Percentiles rank a stretch among this genome's conserved stretches.
These are phyloP conservation scores for Bruchidius siliquastri DNA, from an alignment of 2,888 invertebrate genomes.

Conservation along the genomic window DNA sequence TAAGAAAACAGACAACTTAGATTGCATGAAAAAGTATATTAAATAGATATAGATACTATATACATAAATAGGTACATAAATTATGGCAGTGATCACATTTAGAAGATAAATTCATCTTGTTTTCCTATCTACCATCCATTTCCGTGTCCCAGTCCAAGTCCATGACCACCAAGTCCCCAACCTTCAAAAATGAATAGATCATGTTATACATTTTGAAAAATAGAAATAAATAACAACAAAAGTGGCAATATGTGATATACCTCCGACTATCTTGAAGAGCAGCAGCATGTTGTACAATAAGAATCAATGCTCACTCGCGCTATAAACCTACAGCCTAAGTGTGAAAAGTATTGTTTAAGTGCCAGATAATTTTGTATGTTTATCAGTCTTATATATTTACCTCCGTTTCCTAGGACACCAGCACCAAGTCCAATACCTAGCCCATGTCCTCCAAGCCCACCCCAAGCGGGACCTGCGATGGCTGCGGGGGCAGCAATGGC, in stretches of 20 bases:
- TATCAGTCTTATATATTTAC: not conserved
- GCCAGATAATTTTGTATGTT: no score
- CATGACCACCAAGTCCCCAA: not conserved
- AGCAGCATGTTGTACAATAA: no score
- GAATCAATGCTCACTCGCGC: no score
- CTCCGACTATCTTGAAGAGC: no score
- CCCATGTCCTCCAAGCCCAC: not conserved
- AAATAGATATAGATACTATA: not conserved
- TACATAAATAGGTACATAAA: not conserved
- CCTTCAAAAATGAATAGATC: no score
- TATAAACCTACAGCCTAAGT: no score
- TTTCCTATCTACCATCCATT: not conserved
- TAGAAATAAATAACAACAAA: no score
- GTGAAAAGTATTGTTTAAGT: no score
- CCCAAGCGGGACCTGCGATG: not conserved
- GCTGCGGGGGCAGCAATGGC: conserved; percentile 4
- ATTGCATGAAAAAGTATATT: not conserved
- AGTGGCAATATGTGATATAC: no score
- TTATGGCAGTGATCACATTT: not conserved
- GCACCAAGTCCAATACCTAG: conserved; percentile 3
- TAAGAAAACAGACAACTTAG: not conserved
- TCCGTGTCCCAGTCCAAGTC: conserved; percentile 1
- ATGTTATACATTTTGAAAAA: no score
- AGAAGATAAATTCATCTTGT: not conserved
- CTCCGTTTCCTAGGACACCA: conserved; percentile 5